Evolutionary conservation across 2,113 vertebrate species (phyloP).

Genomic region (Chinchilla lanigera): DNA sequence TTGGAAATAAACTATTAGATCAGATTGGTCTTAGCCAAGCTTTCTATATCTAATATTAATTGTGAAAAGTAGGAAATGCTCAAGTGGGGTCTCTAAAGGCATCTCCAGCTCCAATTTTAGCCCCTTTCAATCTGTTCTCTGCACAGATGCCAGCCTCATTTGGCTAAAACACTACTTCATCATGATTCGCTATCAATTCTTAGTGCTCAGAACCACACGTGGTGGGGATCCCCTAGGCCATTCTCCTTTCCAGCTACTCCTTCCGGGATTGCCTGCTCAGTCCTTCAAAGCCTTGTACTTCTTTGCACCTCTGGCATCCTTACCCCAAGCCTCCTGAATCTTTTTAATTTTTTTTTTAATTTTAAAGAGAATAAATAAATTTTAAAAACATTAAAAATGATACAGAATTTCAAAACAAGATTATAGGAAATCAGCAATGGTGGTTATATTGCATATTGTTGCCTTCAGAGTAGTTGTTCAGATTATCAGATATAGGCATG

Average conservation of each 20-base stretch:
- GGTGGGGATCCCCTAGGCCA: background rate
- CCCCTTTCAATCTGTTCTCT: background rate
- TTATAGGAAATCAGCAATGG: no score
- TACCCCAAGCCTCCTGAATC: background rate
- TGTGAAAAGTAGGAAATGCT: slow-evolving; percentile 19
- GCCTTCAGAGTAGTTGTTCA: no score
- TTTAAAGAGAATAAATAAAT: no score
- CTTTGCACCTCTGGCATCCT: background rate
- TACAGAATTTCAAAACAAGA: no score
- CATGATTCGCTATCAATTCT: background rate
- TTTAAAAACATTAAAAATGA: no score
- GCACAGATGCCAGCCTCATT: background rate
- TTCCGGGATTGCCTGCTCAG: background rate
- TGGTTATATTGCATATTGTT: no score
- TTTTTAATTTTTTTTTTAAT: background rate
- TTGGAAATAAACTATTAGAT: background rate
- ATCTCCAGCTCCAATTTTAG: background rate
- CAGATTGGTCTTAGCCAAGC: background rate
- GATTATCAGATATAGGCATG: no score
- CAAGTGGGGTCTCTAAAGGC: background rate
- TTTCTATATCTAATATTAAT: background rate
- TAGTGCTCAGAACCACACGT: background rate
- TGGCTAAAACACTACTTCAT: background rate
- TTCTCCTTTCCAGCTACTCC: background rate
- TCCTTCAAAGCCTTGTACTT: background rate